Percentiles rank a stretch among this genome's conserved stretches.
phyloP scores from a whole-genome alignment of 1,140 invertebrate genomes.

The Pinna nobilis region DNA sequence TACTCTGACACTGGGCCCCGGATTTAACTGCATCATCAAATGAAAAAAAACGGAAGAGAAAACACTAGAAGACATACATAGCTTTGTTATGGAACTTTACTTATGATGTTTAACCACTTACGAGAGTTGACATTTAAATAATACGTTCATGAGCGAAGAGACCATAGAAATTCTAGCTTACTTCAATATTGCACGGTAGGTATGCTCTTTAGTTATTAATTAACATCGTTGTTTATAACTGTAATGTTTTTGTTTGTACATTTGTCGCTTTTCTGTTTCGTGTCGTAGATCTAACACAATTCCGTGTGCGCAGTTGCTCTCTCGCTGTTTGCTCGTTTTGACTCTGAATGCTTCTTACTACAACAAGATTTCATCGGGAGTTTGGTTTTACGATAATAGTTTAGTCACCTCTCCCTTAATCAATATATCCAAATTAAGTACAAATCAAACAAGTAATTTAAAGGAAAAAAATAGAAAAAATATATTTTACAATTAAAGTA shows the following conservation, averaged over 20 bases:
- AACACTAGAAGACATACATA: too few species aligned
- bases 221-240: not conserved
- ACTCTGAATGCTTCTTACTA: not conserved
- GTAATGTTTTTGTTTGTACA: not conserved
- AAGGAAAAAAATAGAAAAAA: not conserved
- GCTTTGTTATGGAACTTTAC: too few species aligned
- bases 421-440: not conserved
- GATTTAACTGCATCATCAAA: too few species aligned
- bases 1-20: too few species aligned
- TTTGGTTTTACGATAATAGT: slow-evolving; percentile 12
- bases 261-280: not conserved
- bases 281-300: not conserved
- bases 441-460: not conserved
- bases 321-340: not conserved
- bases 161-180: too few species aligned
- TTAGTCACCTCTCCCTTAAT: slow-evolving; percentile 1
- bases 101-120: too few species aligned
- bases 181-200: too few species aligned
- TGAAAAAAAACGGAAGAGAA: too few species aligned
- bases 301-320: not conserved
- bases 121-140: too few species aligned
- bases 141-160: too few species aligned
- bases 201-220: too few species aligned
- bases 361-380: slow-evolving; percentile 29
- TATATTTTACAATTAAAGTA: not conserved